Evolutionary conservation across 2,113 vertebrate species (phyloP), one percentile per base, ranked within the genome.

Genomic region (Cebidichthys violaceus): DNA sequence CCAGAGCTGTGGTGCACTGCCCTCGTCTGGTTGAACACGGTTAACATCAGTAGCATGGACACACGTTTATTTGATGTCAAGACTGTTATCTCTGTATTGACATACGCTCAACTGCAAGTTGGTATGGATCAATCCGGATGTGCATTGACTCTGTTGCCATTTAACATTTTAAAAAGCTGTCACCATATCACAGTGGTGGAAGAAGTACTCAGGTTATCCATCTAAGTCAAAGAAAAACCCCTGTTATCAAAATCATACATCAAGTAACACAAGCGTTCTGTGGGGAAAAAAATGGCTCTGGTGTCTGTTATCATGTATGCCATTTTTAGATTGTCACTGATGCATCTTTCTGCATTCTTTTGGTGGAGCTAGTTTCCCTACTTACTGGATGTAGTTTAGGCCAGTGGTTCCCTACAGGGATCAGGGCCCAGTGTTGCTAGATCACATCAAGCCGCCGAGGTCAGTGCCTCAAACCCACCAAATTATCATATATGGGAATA

Each of bases 21-120:
- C 86, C 85, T 90, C 93, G 41, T 78, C 89, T 92, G 93, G 90
- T 3, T 9, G 9, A 73, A 87, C 31, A 10, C 4, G 52, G 88
- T 14, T 47, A 80, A 67, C 82, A 88, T 80, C 18, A 0, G 7
- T 18, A 20, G 4, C 24, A 5, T 1, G 0, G 33, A 22, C 55
- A 47, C 14, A 29, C 14, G 18, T 35, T 57, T 10, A 9, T 29
- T 37, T 10, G 4, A 15, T 31, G 8, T 2, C 2, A 24, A 6
- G 54, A 59, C 27, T 45, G 75, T 57, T 59, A 9, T 33, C 33
- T 22, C 1, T n/a, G 39, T 9, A 41, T 20, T 20, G 3, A 35
- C 17, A 45, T 68, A 9, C 35, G 47, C 35, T 1, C 15, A 24
- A 24, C 45, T 57, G 31, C 8, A 37, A 29, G 22, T 35, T 15